Conservation (phyloP, 1,140 invertebrate species). For the Macrobrachium nipponense region DNA sequence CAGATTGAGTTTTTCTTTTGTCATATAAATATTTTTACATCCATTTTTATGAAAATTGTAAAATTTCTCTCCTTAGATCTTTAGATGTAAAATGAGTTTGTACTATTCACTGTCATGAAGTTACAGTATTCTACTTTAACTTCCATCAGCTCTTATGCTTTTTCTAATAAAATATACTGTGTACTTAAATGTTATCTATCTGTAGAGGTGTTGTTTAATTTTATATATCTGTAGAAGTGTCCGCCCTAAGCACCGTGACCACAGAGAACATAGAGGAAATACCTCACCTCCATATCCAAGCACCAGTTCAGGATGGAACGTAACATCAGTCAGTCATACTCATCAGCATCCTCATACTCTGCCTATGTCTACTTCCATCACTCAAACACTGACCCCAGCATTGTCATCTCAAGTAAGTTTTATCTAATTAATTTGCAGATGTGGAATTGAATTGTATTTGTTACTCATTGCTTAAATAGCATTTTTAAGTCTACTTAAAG, state of each 20-base stretch:
- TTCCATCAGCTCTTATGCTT: too few species aligned
- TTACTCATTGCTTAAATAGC: too few species aligned
- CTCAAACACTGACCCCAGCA: slow-evolving; percentile 50
- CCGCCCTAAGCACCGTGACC: slow-evolving; percentile 63
- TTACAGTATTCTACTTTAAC: too few species aligned
- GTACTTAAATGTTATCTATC: not conserved
- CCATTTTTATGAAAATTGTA: too few species aligned
- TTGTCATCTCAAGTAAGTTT: slow-evolving; percentile 58
- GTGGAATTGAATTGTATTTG: not conserved
- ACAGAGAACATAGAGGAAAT: slow-evolving; percentile 51
- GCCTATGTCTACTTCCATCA: slow-evolving; percentile 65
- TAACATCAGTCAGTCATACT: slow-evolving; percentile 39
- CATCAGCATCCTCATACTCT: slow-evolving; percentile 40
- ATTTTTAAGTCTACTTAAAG: too few species aligned
- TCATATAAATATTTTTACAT: too few species aligned
- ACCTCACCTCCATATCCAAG: slow-evolving; percentile 59
- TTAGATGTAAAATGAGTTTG: too few species aligned
- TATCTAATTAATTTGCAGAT: not conserved
- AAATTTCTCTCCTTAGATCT: too few species aligned
- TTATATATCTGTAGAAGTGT: slow-evolving; percentile 42
- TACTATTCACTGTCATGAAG: too few species aligned
- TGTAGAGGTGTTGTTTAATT: slow-evolving; percentile 41
- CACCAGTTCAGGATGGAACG: slow-evolving; percentile 53
- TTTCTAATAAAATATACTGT: not conserved
- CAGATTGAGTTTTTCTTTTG: too few species aligned